Evolutionary conservation across 37 sponge, comb jelly and placozoan species (phyloP).

Genomic region (Oopsacas minuta): DNA sequence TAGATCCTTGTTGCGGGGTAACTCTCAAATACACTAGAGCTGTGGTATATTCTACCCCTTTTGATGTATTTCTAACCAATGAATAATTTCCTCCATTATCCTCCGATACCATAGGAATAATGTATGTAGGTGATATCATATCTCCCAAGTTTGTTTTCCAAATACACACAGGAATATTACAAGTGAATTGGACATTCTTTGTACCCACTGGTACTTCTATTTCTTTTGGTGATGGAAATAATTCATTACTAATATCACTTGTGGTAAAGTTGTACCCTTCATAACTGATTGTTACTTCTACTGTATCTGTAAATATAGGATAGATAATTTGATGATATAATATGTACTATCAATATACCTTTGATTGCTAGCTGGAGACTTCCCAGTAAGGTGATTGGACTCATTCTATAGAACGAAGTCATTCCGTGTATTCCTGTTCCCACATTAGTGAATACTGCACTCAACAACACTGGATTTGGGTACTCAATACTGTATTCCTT

Average conservation of each 20-base stretch:
- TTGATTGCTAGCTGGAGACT: neutral
- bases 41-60: too few species aligned
- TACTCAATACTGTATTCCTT: neutral
- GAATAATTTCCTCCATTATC: too few species aligned
- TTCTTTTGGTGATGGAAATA: neutral
- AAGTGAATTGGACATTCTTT: neutral
- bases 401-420: neutral
- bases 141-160: neutral
- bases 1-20: too few species aligned
- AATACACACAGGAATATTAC: neutral
- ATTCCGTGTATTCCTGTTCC: neutral
- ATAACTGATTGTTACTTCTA: neutral
- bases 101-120: too few species aligned
- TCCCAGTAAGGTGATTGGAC: neutral
- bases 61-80: too few species aligned
- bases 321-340: neutral
- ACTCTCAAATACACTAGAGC: too few species aligned
- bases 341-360: neutral
- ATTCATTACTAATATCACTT: neutral
- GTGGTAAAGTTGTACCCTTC: neutral
- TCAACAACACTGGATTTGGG: conserved; percentile 4
- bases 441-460: neutral
- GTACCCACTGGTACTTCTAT: neutral
- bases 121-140: too few species aligned
- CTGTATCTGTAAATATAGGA: neutral